These are phyloP conservation scores for Ciona savignyi DNA, from an alignment of 23 tunicate genomes.

Conservation along the genomic window DNA sequence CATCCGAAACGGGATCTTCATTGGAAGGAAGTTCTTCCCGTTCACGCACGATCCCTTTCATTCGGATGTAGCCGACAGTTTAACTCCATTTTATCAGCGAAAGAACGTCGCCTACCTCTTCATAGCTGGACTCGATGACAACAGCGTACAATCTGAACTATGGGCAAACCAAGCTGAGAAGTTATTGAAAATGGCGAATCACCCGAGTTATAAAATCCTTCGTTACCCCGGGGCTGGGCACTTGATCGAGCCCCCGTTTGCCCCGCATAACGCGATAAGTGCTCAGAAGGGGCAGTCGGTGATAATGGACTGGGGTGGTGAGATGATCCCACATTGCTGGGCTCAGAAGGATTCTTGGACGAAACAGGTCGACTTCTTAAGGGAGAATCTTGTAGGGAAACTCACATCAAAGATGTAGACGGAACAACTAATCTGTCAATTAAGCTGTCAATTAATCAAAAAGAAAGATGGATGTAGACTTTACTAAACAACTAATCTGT, in stretches of 20 bases:
- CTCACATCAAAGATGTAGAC: background rate
- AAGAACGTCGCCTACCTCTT: constrained; percentile 24
- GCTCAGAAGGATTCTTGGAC: constrained; percentile 76
- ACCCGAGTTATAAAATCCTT: constrained; percentile 29
- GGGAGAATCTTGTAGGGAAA: constrained; percentile 4
- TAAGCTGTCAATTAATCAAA: no score
- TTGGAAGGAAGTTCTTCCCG: background rate
- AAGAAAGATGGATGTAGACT: no score
- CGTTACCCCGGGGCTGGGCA: constrained; percentile 64
- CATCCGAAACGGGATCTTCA: background rate
- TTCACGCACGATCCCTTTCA: background rate
- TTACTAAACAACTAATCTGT: no score
- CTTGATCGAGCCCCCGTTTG: constrained; percentile 38
- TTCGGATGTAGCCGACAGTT: background rate
- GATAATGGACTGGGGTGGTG: constrained; percentile 45
- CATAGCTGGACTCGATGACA: constrained; percentile 26
- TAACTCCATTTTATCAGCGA: background rate
- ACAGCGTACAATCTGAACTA: constrained; percentile 10
- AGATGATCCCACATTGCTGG: constrained; percentile 26
- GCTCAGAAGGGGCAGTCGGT: background rate
- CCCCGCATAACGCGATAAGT: background rate
- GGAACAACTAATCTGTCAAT: no score
- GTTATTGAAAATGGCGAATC: constrained; percentile 15
- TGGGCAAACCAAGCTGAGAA: constrained; percentile 19
- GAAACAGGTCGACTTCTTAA: constrained; percentile 40